Evolutionary conservation across 2,888 invertebrate species (phyloP), one percentile per base, ranked within the genome.

Genomic region (Pecten maximus): DNA sequence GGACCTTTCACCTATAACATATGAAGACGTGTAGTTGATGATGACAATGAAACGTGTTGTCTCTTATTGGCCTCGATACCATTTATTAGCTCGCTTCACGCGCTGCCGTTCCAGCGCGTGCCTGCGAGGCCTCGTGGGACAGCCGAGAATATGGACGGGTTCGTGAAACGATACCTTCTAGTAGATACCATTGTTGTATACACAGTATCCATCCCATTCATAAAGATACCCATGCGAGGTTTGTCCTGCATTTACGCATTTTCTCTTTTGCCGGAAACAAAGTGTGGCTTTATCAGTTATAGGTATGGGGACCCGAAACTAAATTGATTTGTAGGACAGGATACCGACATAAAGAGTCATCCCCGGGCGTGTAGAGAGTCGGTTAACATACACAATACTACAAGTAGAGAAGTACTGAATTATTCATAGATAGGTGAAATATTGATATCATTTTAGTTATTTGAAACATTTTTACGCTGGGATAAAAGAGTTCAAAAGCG

Each of bases 61-160:
- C 54, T 23, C 54, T 54, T n/a, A 74, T 74, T 74, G 35, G 74
- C 74, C 35, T 74, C 74, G 74, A 35, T 74, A 74, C 16, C 74
- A 74, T 74, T 2, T 54, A 74, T 74, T 74, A 74, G 74, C 35
- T 74, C 4, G 74, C 35, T 74, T 74, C 74, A 74, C 74, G 74
- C 74, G 74, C 74, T 35, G 74, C 12, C 74, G 74, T 74, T 74
- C 74, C 74, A 74, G 74, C 74, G 74, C 74, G 74, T 74, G 74
- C 28, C 74, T 74, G 74, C 10, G 35, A 6, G 74, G 74, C 74
- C 74, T 74, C 74, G 35, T 28, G 74, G 74, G 74, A 74, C 74
- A 28, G 6, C 74, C 74, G 28, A 74, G 74, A 74, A 74, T 10
- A 74, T 74, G 28, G 74, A 74, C 74, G 74, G 28, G 74, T 74